A percentile compares a stretch with the other conserved stretches of the same genome.
phyloP scores from a whole-genome alignment of 2,113 vertebrate genomes.

The Myiopsitta monachus region DNA sequence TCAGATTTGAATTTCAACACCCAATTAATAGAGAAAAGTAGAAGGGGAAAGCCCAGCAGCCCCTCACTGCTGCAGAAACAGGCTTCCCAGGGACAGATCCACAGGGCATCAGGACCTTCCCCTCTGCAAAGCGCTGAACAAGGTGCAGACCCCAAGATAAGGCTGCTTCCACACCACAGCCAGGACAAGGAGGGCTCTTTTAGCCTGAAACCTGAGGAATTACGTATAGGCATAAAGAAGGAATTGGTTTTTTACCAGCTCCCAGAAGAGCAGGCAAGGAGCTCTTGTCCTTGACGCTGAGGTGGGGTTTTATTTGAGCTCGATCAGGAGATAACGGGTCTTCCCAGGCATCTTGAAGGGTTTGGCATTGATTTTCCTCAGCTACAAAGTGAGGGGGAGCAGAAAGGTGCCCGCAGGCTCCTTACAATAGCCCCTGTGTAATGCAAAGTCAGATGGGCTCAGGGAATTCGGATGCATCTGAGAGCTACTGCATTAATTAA shows the following conservation, averaged over 20 bases:
- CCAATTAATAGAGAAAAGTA: not conserved
- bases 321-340: not conserved
- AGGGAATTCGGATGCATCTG: not conserved
- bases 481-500: not conserved
- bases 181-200: not conserved
- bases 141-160: accelerated
- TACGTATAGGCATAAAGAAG: accelerated
- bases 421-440: accelerated
- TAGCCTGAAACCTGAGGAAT: not conserved
- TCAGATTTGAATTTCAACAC: not conserved
- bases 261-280: not conserved
- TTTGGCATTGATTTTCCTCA: slow-evolving; percentile 38
- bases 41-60: not conserved
- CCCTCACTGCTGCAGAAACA: not conserved
- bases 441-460: not conserved
- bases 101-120: not conserved
- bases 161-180: not conserved
- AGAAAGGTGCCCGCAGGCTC: not conserved
- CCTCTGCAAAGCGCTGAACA: not conserved
- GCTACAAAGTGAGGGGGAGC: not conserved
- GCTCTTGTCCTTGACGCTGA: not conserved
- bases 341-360: not conserved
- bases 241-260: not conserved
- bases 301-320: not conserved
- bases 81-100: accelerated